phyloP scores from a whole-genome alignment of 2,888 invertebrate species.

The Coenonympha glycerion region DNA sequence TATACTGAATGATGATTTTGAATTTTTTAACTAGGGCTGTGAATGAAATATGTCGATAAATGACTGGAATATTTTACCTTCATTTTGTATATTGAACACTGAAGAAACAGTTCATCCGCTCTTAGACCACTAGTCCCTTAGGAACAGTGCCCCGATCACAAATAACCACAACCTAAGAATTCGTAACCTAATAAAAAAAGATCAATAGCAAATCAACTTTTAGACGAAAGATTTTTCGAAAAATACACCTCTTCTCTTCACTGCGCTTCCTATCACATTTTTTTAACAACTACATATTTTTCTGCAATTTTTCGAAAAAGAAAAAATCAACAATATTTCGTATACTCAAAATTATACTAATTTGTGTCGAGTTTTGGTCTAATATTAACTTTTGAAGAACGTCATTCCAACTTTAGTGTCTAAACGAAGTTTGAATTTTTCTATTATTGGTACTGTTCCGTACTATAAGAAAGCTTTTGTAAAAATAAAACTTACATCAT shows the following conservation, averaged over 20 bases:
- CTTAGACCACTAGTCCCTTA: slow-evolving; percentile 21
- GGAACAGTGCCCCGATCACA: slow-evolving; percentile 44
- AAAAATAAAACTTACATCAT: too few relatives aligned
- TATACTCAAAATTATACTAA: slow-evolving; percentile 68
- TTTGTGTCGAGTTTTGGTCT: slow-evolving; percentile 24
- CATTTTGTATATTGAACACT: not conserved
- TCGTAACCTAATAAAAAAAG: slow-evolving; percentile 39
- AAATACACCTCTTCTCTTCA: slow-evolving; percentile 49
- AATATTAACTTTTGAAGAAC: not conserved
- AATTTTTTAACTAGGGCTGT: too few relatives aligned
- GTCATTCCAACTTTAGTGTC: not conserved
- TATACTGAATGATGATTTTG: too few relatives aligned
- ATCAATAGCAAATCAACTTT: slow-evolving; percentile 48
- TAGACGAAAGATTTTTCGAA: slow-evolving; percentile 59
- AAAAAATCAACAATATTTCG: slow-evolving; percentile 61
- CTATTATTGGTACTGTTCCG: too few relatives aligned
- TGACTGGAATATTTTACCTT: not conserved
- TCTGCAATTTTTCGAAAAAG: slow-evolving; percentile 41
- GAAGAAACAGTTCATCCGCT: not conserved
- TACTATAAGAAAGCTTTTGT: not conserved
- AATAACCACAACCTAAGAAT: slow-evolving; percentile 69
- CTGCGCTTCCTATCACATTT: slow-evolving; percentile 64
- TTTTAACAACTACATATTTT: slow-evolving; percentile 41
- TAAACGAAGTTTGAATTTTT: not conserved
- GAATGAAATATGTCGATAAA: too few relatives aligned